phyloP scores from a whole-genome alignment of 2,797 vertebrate genomes.

The Enteromius thamalakanensis region DNA sequence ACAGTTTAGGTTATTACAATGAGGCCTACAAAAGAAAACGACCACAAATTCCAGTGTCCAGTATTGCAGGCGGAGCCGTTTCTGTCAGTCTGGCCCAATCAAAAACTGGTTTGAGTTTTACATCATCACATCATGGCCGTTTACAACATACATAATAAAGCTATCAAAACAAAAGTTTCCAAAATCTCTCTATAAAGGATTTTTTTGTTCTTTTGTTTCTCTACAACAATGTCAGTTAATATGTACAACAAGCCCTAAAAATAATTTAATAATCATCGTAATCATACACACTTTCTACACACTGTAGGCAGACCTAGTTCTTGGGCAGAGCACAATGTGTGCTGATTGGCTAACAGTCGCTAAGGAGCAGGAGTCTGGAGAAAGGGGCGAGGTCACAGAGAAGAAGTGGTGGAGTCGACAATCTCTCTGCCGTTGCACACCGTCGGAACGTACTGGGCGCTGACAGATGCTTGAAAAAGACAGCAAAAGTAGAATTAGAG shows the following conservation, averaged over 20 bases:
- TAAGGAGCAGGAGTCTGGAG: constrained; percentile 72
- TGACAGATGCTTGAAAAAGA: constrained; percentile 85
- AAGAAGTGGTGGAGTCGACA: constrained; percentile 97
- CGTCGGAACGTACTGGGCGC: constrained; percentile 87
- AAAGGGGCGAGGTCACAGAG: constrained; percentile 85
- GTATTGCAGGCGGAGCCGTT: constrained; percentile 86
- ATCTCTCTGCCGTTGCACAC: constrained; percentile 98
- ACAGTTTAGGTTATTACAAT: constrained; percentile 90
- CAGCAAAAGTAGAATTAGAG: constrained; percentile 24
- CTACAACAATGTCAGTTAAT: constrained; percentile 89
- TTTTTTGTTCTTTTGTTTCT: constrained; percentile 84
- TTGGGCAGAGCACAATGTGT: constrained; percentile 75
- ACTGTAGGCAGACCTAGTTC: constrained; percentile 69
- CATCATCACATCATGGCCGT: constrained; percentile 82
- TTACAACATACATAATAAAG: constrained; percentile 86
- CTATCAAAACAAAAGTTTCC: constrained; percentile 87
- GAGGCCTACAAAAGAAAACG: constrained; percentile 92
- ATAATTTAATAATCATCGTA: constrained; percentile 93
- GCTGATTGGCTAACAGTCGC: constrained; percentile 90
- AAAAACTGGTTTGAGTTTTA: constrained; percentile 70
- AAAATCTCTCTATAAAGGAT: constrained; percentile 91
- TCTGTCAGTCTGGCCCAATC: constrained; percentile 75
- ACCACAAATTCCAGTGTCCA: constrained; percentile 85
- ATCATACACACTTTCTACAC: constrained; percentile 91
- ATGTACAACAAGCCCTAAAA: constrained; percentile 95